These are phyloP conservation scores for Apeira syringaria DNA, from an alignment of 2,888 invertebrate genomes.

Conservation along the genomic window DNA sequence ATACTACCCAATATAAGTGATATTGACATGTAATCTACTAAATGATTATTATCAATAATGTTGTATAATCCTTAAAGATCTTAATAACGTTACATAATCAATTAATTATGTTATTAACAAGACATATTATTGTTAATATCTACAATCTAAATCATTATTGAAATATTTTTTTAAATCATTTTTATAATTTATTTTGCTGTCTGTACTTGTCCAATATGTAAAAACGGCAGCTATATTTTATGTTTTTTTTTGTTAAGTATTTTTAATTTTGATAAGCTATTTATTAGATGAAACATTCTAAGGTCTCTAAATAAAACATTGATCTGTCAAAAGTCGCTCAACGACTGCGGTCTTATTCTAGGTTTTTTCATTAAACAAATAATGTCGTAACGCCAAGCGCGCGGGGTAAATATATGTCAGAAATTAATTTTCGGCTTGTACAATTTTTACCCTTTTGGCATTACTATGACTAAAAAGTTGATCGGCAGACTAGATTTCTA, in stretches of 20 bases:
- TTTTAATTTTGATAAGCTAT: constrained; percentile 3
- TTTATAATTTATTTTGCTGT: background rate
- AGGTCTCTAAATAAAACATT: no score
- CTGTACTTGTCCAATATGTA: background rate
- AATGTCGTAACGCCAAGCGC: no score
- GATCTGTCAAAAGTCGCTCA: background rate
- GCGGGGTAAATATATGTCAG: no score
- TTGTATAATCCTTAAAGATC: constrained; percentile 14
- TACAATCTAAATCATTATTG: no score
- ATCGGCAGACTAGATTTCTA: no score
- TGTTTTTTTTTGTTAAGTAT: constrained; percentile 10
- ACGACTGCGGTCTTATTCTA: no score
- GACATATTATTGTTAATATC: background rate
- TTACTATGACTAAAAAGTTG: no score
- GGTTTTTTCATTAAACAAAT: no score
- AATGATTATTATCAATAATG: constrained; percentile 13
- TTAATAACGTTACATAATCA: background rate
- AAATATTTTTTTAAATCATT: background rate
- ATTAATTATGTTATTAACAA: constrained; percentile 1
- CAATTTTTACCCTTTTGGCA: no score
- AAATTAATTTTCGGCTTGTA: no score
- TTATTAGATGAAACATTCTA: constrained; percentile 3
- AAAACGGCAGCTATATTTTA: constrained; percentile 17
- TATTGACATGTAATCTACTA: constrained; percentile 7
- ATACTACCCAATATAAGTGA: constrained; percentile 15